These are phyloP conservation scores for Spongia lamella DNA, from an alignment of 37 sponge, comb jelly and placozoan genomes.

Conservation along the genomic window DNA sequence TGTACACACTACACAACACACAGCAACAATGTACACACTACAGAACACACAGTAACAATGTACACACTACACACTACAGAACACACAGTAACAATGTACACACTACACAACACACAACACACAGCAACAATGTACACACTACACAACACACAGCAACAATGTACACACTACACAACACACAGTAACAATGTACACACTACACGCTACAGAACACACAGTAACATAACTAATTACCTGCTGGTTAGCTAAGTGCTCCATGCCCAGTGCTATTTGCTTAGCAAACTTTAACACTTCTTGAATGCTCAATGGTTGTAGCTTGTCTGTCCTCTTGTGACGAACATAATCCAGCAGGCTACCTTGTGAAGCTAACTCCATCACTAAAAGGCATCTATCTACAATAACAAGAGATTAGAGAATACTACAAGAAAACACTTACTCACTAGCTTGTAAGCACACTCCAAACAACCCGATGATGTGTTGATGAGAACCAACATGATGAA, in stretches of 20 bases:
- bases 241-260: conserved; percentile 39
- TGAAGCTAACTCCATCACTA: conserved; percentile 48
- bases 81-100: too few relatives aligned
- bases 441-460: conserved; percentile 26
- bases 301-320: conserved; percentile 10
- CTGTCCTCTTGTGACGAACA: conserved; percentile 34
- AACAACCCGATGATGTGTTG: conserved; percentile 37
- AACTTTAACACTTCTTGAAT: conserved; percentile 12
- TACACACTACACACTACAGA: conserved; percentile 49
- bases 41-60: conserved; percentile 51
- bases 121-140: conserved; percentile 42
- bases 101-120: too few relatives aligned
- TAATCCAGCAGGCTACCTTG: conserved; percentile 40
- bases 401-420: not conserved
- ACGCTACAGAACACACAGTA: too few relatives aligned
- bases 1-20: too few relatives aligned
- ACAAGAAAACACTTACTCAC: not conserved
- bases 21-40: conserved; percentile 38
- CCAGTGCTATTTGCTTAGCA: conserved; percentile 35
- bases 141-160: conserved; percentile 43
- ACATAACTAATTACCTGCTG: conserved; percentile 24
- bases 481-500: conserved; percentile 50
- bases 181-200: too few relatives aligned
- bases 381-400: conserved; percentile 17
- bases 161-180: conserved; percentile 51